Evolutionary conservation across 2,797 vertebrate species (phyloP), one percentile per base, ranked within the genome.

Genomic region (Odontamblyopus rebecca): DNA sequence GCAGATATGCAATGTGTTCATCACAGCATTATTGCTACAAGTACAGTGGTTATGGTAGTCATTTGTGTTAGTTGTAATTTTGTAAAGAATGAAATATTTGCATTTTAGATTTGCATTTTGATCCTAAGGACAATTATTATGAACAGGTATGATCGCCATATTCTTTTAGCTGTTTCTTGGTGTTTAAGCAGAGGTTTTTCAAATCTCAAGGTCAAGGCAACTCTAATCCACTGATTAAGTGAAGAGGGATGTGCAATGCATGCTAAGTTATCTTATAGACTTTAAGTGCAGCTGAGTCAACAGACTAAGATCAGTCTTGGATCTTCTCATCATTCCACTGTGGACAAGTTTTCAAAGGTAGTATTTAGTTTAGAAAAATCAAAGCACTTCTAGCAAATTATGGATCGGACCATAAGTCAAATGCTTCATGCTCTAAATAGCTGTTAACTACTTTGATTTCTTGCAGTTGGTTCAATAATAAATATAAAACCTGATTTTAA

Each of bases 1-100:
- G 35, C 16, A 19, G 61, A 81, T 67, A 63, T 84, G 81, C 73
- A 35, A 12, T 70, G 84, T 82, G 82, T 82, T 77, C 30, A 69
- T 54, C 56, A 29, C n/a, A 60, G 15, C 8, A 23, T 57, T 11
- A 57, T 26, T 23, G 23, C 6, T 26, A 11, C 54, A 23, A 26
- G 11, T 26, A 26, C 8, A 26, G 54, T 12, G 54, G n/a, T 26
- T 57, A 8, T 7, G 11, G 12, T 11, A 57, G 54, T 2, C 57
- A 60, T 15, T 60, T 38, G 35, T 38, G 35, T 38, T 8, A 38
- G 15, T 18, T 18, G 5, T 51, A 51, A 19, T 51, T 51, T 51
- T 51, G 50, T 51, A 51, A 38, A 9, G 7, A 38, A 38, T 9
- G 8, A 38, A 38, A 38, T 8, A 38, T 8, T 7, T 38, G 9